Percentiles rank a stretch among this genome's conserved stretches.
Conservation (phyloP, 2,797 vertebrate genomes). For the Morus bassanus region DNA sequence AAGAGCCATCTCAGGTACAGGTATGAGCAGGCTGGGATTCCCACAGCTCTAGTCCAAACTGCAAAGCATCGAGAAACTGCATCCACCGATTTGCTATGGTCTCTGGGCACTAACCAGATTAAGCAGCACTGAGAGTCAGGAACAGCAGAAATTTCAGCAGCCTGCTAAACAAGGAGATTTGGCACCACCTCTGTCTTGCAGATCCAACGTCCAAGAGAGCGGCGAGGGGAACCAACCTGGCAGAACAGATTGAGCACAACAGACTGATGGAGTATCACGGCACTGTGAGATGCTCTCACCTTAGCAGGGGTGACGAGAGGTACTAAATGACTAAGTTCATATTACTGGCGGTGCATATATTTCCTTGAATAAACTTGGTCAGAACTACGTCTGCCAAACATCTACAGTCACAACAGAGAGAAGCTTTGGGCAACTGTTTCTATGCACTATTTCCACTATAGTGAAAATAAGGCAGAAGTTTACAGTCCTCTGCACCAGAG, state of each 20-base stretch:
- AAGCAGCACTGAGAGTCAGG: background rate
- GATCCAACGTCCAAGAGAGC: background rate
- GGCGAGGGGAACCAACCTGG: background rate
- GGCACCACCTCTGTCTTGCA: background rate
- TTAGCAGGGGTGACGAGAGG: background rate
- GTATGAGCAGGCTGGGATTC: background rate
- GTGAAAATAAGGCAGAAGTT: background rate
- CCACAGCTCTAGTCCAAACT: background rate
- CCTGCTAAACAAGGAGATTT: background rate
- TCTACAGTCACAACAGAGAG: background rate
- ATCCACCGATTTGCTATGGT: background rate
- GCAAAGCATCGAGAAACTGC: background rate
- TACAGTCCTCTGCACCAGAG: background rate
- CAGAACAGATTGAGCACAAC: background rate
- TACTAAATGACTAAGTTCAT: background rate
- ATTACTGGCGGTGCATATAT: background rate
- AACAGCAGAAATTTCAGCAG: background rate
- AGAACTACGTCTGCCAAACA: background rate
- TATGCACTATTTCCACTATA: background rate
- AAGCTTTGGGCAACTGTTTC: background rate
- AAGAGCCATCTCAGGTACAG: background rate
- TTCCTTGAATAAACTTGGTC: background rate
- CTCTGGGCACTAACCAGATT: background rate
- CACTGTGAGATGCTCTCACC: background rate
- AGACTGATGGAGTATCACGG: fast-evolving